phyloP scores from a whole-genome alignment of 2,888 invertebrate species.

The Drosophila falleni region DNA sequence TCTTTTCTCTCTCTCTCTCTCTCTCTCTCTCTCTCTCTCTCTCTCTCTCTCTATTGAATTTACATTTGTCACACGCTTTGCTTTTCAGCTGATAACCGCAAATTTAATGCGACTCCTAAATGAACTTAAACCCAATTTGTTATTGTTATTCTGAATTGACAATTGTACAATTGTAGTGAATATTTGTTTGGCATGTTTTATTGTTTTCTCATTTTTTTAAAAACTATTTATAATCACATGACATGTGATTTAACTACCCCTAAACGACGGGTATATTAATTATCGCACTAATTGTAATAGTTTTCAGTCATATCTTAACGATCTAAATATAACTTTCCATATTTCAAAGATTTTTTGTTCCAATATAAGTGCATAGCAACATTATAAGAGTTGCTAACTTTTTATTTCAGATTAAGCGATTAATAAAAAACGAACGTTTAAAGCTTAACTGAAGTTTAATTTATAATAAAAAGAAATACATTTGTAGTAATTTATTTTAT shows the following conservation, averaged over 20 bases:
- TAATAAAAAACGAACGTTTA: too few species aligned
- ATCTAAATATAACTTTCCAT: neutral
- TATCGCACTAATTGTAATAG: neutral
- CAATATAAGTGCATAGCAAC: too few species aligned
- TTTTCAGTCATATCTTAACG: neutral
- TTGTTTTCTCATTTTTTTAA: conserved; percentile 23
- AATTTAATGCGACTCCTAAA: conserved; percentile 47
- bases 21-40: neutral
- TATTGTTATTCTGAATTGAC: conserved; percentile 15
- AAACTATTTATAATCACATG: neutral
- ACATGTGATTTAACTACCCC: neutral
- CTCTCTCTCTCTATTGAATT: conserved; percentile 36
- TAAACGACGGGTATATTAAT: neutral
- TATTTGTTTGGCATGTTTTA: conserved; percentile 31
- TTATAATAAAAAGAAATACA: too few species aligned
- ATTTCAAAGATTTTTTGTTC: too few species aligned
- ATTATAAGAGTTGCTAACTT: too few species aligned
- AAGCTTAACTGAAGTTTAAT: too few species aligned
- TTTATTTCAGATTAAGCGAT: too few species aligned
- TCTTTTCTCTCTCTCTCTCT: neutral
- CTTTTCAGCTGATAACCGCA: conserved; percentile 48
- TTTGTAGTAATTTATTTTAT: too few species aligned
- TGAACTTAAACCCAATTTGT: conserved; percentile 35
- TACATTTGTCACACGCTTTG: conserved; percentile 53
- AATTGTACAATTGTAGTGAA: conserved; percentile 28